Conservation (phyloP, 1,140 invertebrate genomes). For the Hirudo medicinalis region DNA sequence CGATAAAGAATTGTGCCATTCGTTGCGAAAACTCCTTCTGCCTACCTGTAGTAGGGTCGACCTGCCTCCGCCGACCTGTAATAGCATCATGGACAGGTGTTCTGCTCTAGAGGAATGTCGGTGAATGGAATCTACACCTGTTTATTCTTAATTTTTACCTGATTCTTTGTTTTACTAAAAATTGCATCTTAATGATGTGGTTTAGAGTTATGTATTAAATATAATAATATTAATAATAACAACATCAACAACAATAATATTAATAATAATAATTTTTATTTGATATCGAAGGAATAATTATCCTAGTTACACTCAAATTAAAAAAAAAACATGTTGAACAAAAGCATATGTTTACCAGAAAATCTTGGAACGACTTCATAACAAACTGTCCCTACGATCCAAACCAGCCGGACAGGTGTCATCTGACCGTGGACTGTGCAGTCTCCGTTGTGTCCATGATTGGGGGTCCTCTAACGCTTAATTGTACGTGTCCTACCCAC, state of each 20-base stretch:
- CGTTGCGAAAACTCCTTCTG: background rate
- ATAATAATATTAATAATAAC: background rate
- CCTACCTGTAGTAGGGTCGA: slow-evolving; percentile 9
- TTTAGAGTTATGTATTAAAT: no score
- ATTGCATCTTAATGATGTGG: background rate
- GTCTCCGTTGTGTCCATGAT: no score
- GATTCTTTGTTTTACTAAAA: background rate
- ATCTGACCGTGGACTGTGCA: no score
- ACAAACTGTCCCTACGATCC: no score
- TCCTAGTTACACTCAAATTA: no score
- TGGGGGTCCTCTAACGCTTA: no score
- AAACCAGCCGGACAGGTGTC: no score
- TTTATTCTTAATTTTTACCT: background rate
- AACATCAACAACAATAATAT: background rate
- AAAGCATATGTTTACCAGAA: no score
- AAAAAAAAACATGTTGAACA: no score
- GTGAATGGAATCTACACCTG: background rate
- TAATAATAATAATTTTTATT: background rate
- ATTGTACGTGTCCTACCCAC: no score
- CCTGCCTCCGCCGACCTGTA: background rate
- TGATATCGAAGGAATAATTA: background rate
- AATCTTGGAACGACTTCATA: no score
- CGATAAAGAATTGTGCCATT: no score
- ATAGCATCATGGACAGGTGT: background rate
- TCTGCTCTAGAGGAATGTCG: background rate